These are phyloP conservation scores for Tetrax tetrax DNA, from an alignment of 2,113 vertebrate species.

Conservation along the genomic window DNA sequence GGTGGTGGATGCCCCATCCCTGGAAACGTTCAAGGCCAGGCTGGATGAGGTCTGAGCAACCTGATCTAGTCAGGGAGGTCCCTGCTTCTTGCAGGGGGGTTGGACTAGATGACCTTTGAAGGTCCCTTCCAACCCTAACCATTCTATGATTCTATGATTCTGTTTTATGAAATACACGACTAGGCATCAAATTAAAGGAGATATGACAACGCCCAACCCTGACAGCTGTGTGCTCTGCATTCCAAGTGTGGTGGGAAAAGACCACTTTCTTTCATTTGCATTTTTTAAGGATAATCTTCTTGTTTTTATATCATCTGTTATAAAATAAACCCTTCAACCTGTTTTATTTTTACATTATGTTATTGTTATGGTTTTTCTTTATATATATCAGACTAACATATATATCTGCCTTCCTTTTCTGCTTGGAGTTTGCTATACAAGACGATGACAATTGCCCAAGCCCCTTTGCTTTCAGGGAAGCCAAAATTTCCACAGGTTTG, in stretches of 20 bases:
- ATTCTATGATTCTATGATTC: no score
- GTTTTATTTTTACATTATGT: not conserved
- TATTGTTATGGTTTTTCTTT: not conserved
- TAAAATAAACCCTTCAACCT: not conserved
- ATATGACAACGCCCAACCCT: not conserved
- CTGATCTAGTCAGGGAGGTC: no score
- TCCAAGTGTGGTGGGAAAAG: not conserved
- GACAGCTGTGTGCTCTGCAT: not conserved
- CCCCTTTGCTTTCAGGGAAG: not conserved
- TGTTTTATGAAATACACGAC: not conserved
- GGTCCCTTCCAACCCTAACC: no score
- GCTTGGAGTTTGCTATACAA: not conserved
- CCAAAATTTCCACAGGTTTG: not conserved
- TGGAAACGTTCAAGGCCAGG: no score
- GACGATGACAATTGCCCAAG: not conserved
- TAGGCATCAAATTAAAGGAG: not conserved
- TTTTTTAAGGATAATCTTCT: not conserved
- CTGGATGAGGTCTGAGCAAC: no score
- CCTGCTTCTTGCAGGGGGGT: no score
- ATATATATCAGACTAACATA: not conserved
- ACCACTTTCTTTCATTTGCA: not conserved
- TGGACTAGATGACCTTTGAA: no score
- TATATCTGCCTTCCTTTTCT: not conserved
- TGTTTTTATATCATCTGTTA: not conserved
- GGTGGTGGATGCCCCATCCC: no score